Evolutionary conservation across 2,797 vertebrate genomes (phyloP).

Genomic region (Poecilia gillii): DNA sequence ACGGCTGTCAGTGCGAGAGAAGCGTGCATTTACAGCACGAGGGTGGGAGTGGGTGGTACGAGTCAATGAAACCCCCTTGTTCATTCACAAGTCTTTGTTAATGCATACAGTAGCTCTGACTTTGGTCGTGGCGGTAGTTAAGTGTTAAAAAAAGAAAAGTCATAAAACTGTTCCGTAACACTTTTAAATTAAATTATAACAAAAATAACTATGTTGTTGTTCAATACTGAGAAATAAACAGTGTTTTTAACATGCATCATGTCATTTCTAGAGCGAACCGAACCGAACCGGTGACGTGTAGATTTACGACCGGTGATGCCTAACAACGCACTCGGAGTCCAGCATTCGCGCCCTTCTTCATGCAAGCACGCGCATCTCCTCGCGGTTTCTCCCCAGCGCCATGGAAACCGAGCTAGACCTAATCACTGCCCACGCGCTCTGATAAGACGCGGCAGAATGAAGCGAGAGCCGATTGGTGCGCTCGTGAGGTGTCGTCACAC

Average conservation of each 20-base stretch:
- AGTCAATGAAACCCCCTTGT: conserved; percentile 65
- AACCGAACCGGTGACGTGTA: background rate
- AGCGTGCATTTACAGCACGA: conserved; percentile 37
- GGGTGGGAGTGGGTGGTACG: conserved; percentile 50
- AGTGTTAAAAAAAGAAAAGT: background rate
- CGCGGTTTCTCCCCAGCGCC: conserved; percentile 67
- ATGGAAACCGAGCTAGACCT: conserved; percentile 71
- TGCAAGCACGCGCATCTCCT: conserved; percentile 27
- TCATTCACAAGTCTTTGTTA: conserved; percentile 72
- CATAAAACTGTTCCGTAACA: background rate
- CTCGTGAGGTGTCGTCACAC: conserved; percentile 48
- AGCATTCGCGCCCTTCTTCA: conserved; percentile 20
- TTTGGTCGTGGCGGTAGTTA: conserved; percentile 7
- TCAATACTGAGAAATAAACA: background rate
- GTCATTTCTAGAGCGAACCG: background rate
- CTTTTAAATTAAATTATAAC: background rate
- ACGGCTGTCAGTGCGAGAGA: conserved; percentile 47
- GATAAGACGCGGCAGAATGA: conserved; percentile 64
- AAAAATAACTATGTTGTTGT: background rate
- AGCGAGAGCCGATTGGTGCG: conserved; percentile 60
- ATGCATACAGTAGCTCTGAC: conserved; percentile 14
- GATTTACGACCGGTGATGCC: background rate
- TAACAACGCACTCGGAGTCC: background rate
- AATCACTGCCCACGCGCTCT: conserved; percentile 63
- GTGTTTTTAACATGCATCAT: background rate